Evolutionary conservation across 2,888 invertebrate genomes (phyloP).

Genomic region (Ypsolopha scabrella): DNA sequence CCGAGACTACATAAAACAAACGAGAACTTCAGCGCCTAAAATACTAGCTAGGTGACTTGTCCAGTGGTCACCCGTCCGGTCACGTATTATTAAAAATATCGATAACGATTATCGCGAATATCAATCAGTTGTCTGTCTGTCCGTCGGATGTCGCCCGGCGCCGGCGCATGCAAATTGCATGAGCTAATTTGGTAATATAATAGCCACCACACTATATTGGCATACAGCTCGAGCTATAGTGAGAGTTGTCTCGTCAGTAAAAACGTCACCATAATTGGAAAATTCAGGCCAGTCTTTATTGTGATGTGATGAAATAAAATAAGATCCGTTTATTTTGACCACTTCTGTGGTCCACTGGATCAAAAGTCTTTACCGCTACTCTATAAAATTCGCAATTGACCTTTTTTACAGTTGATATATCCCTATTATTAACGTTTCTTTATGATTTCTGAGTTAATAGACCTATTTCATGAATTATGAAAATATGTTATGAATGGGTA

Average conservation of each 20-base stretch:
- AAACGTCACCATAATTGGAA: not conserved
- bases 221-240: not conserved
- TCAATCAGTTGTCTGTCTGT: constrained; percentile 20
- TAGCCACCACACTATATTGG: not conserved
- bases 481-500: too few relatives aligned
- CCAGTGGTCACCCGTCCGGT: constrained; percentile 23
- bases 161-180: constrained; percentile 24
- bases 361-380: too few relatives aligned
- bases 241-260: constrained; percentile 1
- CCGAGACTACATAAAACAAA: not conserved
- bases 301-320: too few relatives aligned
- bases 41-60: not conserved
- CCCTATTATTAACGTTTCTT: too few relatives aligned
- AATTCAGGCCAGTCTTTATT: not conserved
- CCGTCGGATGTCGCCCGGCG: constrained; percentile 17
- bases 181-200: constrained; percentile 17
- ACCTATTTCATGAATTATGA: too few relatives aligned
- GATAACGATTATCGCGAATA: constrained; percentile 35
- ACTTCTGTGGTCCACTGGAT: too few relatives aligned
- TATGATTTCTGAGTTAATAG: too few relatives aligned
- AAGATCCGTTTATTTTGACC: too few relatives aligned
- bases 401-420: too few relatives aligned
- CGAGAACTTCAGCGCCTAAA: not conserved
- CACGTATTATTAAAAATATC: constrained; percentile 37
- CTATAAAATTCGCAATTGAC: too few relatives aligned